These are phyloP conservation scores for Stegastes partitus DNA, from an alignment of 2,113 vertebrate species.

Conservation along the genomic window DNA sequence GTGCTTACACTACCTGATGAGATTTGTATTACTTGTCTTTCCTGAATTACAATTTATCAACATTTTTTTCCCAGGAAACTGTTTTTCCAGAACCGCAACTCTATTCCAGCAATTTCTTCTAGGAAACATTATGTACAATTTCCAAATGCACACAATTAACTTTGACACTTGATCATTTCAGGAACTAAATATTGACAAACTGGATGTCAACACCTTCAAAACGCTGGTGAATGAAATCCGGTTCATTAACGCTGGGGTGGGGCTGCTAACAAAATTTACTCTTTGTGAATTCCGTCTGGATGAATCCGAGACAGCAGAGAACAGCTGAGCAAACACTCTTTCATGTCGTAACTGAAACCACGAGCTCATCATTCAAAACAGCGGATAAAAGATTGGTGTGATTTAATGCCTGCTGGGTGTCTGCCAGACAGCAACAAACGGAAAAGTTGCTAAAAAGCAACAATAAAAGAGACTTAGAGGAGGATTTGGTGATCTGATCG, in stretches of 20 bases:
- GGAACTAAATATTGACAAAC: conserved; percentile 11
- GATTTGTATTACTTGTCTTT: conserved; percentile 13
- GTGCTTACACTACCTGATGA: conserved; percentile 11
- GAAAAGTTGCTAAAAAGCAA: conserved; percentile 30
- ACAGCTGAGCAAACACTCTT: conserved; percentile 68
- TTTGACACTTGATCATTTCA: conserved; percentile 12
- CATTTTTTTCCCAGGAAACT: not conserved
- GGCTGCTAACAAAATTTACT: not conserved
- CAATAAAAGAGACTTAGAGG: conserved; percentile 22
- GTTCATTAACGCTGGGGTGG: not conserved
- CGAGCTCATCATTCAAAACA: conserved; percentile 34
- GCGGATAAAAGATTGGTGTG: conserved; percentile 26
- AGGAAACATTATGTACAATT: conserved; percentile 1
- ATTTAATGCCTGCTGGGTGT: conserved; percentile 30
- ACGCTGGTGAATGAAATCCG: not conserved
- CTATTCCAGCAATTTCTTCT: not conserved
- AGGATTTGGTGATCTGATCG: conserved; percentile 9
- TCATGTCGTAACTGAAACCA: conserved; percentile 46
- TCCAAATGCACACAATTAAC: conserved; percentile 1
- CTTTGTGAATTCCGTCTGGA: conserved; percentile 26
- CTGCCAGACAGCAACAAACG: conserved; percentile 29
- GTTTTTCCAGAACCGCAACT: no score
- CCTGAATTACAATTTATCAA: conserved; percentile 11
- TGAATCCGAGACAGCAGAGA: conserved; percentile 6
- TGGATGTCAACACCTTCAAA: conserved; percentile 4